Base-by-base conservation (phyloP, 2,888 invertebrate genomes). In the Epirrita christyi region DNA sequence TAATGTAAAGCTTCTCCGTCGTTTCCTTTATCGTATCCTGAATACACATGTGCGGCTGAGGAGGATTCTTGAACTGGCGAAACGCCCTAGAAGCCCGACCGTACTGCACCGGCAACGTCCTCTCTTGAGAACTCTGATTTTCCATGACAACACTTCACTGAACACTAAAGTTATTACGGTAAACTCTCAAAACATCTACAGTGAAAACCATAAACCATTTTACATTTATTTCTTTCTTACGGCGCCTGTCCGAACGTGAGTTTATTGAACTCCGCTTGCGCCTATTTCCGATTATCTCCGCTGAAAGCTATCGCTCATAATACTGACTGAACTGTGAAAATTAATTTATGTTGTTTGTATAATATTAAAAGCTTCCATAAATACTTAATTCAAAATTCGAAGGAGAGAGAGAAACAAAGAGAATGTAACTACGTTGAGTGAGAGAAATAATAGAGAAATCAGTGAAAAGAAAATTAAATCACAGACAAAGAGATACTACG, bases 21-120 rank as follows among this genome's bases (percentile, higher is more conserved):
- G 93, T 92, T 67, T 93, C 93, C 66, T 93, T 93, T 77, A 95
- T 92, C 6, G 93, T 92, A 63, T 94, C 94, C 69, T 93, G 93
- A 71, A 95, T 93, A 80, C 96, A 95, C 95, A 95, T 95, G 82
- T 95, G 95, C 9, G 95, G 95, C 67, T 95, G 95, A 1, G 95
- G 95, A 46, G 95, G 95, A 81, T 95, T 95, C 80, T 95, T 95
- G 68, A 95, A 95, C 72, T 94, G 93, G 52, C 94, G 93, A 78
- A 94, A 94, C 61, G 94, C 94, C 73, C 94, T 84, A 28, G 94
- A 93, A 55, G 92, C 92, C 37, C 93, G 89, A 62, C 93, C 93
- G 83, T 93, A 92, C 72, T 93, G 93, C 48, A 93, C 85, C 40
- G 94, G 93, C 49, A 85, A 72, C 72, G 89, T 81, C 69, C 85